Conservation (phyloP, 2,113 vertebrate genomes). For the Machaerirhynchus nigripectus region DNA sequence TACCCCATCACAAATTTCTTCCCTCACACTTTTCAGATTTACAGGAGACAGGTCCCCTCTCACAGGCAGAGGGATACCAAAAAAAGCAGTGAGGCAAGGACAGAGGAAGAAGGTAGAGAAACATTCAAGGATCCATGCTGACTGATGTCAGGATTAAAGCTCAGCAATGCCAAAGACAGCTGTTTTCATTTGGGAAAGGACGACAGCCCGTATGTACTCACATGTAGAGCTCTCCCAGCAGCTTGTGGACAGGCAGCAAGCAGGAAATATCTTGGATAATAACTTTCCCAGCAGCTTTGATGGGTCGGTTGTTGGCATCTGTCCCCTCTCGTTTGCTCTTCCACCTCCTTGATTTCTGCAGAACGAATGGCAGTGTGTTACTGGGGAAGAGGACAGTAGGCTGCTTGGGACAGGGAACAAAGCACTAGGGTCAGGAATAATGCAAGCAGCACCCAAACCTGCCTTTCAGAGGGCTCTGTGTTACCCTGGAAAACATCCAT, state of each 20-base stretch:
- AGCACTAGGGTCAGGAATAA: conserved; percentile 45
- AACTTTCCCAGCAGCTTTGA: conserved; percentile 95
- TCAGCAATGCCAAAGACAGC: not conserved
- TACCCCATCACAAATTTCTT: not conserved
- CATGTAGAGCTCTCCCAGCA: conserved; percentile 92
- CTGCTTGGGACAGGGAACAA: conserved; percentile 21
- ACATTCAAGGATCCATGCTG: not conserved
- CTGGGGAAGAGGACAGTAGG: not conserved
- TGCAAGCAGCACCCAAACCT: conserved; percentile 56
- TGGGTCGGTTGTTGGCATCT: conserved; percentile 82
- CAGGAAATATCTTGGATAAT: conserved; percentile 96
- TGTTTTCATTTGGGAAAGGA: not conserved
- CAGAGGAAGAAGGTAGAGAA: not conserved
- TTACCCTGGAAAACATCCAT: conserved; percentile 37
- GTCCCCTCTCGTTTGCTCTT: conserved; percentile 91
- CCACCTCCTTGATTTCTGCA: conserved; percentile 93
- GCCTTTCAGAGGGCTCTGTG: conserved; percentile 63
- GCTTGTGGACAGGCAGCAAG: conserved; percentile 92
- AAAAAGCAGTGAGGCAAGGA: not conserved
- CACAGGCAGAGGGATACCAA: not conserved
- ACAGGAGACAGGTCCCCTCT: not conserved
- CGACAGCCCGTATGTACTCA: conserved; percentile 59
- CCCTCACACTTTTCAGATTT: not conserved
- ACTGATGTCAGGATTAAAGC: not conserved
- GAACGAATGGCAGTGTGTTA: not conserved